Base-by-base conservation (phyloP, 2,797 vertebrate species). In the Austrolebias charrua region DNA sequence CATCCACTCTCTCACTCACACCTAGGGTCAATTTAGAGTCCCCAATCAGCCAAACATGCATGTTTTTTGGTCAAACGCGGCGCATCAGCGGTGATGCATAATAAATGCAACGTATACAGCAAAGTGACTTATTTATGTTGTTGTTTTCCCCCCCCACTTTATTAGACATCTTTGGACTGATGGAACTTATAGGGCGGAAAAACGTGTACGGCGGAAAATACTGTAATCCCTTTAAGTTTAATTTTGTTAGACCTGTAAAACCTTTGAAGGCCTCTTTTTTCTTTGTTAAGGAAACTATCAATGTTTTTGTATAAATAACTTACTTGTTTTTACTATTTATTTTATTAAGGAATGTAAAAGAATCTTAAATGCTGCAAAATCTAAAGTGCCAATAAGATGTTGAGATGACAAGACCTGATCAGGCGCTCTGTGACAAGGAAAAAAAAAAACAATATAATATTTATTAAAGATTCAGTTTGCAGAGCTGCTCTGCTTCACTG, bases 391-490 rank as follows among this genome's bases (percentile, higher is more conserved):
- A 63, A 24, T 50, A 48, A 69, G 33, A 29, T 24, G 58, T 63
- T 51, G 44, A 67, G 35, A 40, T 38, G 71, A 54, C 18, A 48
- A 19, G 48, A 66, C 49, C 16, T 15, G 31, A 43, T 65, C 15
- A 69, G 62, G 33, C 19, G 13, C 13, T 67, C 18, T n/a, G 5
- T 3, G 16, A n/a, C 16, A 18, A 51, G 28, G 43, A 55, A 53
- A 40, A 1, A 40, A n/a, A 55, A 18, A 62, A 62, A 75, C 51
- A 6, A 70, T 62, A 77, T 24, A 3, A 55, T 72, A 72, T 69
- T 72, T 31, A 59, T 70, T 24, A 69, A 62, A 16, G 59, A 54
- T 66, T 66, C 48, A 44, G 31, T 55, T 52, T 52, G 9, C 28
- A 19, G 55, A 60, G 51, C 29, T 45, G 54, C 52, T 46, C 42